These are phyloP conservation scores for Hydropsyche betteni DNA, from an alignment of 2,888 invertebrate genomes.

Conservation along the genomic window DNA sequence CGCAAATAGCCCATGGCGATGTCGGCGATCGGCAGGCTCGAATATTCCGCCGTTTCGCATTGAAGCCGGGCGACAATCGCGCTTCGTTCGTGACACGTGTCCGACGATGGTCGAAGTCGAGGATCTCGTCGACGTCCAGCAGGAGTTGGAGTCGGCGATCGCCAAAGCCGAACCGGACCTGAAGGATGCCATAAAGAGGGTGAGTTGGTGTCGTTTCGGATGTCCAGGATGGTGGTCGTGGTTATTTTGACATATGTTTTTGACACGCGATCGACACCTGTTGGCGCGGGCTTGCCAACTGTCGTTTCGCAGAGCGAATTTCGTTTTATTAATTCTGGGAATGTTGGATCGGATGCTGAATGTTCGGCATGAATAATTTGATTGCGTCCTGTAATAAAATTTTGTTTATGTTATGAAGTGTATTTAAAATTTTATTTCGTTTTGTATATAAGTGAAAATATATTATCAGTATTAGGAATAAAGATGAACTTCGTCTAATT, in stretches of 20 bases:
- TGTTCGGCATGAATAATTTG: too few species aligned
- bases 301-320: too few species aligned
- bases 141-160: constrained; percentile 63
- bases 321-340: too few species aligned
- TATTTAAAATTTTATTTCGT: too few species aligned
- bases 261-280: constrained; percentile 25
- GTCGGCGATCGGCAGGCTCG: too few species aligned
- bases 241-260: constrained; percentile 43
- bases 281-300: not conserved
- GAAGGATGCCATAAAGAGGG: constrained; percentile 69
- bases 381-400: too few species aligned
- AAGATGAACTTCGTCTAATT: too few species aligned
- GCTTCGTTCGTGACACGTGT: not conserved
- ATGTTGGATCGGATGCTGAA: too few species aligned
- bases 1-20: not conserved
- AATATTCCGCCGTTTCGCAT: not conserved
- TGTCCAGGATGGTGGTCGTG: not conserved
- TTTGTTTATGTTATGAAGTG: too few species aligned
- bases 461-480: too few species aligned
- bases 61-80: not conserved
- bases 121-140: constrained; percentile 61
- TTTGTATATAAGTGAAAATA: too few species aligned
- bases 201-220: constrained; percentile 54
- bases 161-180: constrained; percentile 66
- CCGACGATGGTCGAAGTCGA: constrained; percentile 46